phyloP scores from a whole-genome alignment of 2,888 invertebrate genomes.

The Drosophila affinis region DNA sequence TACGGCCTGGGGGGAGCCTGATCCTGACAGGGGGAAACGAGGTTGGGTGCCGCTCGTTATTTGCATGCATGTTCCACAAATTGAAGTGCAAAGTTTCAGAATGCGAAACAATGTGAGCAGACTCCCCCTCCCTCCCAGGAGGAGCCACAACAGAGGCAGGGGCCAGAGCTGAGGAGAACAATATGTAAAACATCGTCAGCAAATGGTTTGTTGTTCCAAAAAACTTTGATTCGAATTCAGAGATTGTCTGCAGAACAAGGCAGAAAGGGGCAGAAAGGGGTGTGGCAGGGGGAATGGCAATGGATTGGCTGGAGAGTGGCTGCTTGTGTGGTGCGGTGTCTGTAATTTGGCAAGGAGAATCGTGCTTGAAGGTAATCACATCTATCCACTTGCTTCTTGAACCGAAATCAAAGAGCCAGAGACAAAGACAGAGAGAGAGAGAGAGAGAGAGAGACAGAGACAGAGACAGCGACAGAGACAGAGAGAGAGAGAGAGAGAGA shows the following conservation, averaged over 20 bases:
- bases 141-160: constrained; percentile 3
- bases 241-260: constrained; percentile 31
- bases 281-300: not conserved
- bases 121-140: not conserved
- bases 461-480: too few species aligned
- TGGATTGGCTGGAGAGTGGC: constrained; percentile 6
- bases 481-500: too few species aligned
- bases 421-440: too few species aligned
- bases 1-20: constrained; percentile 6
- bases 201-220: constrained; percentile 48
- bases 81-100: constrained; percentile 76
- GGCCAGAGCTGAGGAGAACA: not conserved
- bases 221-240: constrained; percentile 71
- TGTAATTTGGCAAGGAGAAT: constrained; percentile 40
- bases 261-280: not conserved
- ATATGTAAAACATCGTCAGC: constrained; percentile 42
- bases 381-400: not conserved
- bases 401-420: too few species aligned
- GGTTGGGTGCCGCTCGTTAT: constrained; percentile 38
- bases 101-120: constrained; percentile 34
- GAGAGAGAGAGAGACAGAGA: too few species aligned
- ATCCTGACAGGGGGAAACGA: not conserved
- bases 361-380: constrained; percentile 36
- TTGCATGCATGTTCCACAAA: constrained; percentile 69
- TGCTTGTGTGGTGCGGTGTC: constrained; percentile 4